Evolutionary conservation across 2,888 invertebrate genomes (phyloP), one percentile per base, ranked within the genome.

Genomic region (Eupithecia subfuscata): DNA sequence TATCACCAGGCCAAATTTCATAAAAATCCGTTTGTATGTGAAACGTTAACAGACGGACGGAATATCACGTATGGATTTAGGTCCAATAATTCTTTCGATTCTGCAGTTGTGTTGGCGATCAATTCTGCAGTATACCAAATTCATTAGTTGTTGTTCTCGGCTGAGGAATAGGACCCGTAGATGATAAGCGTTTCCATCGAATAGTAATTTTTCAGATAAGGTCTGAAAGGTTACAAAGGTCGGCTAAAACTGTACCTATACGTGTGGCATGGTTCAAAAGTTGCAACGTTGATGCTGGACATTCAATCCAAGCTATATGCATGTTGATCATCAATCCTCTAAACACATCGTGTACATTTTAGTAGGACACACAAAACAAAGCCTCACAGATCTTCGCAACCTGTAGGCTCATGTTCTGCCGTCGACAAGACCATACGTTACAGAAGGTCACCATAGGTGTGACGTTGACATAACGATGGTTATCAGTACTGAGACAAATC

Each of bases 401-500:
- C 40, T 40, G n/a, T 43, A 77, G 70, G 72, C 74, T 63, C 72
- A 70, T 77, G 75, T 77, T 71, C 63, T n/a, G 7, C 34, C 69
- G 5, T 22, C 22, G 68, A 75, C 77, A 73, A 12, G 67, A 52
- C 73, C 65, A 78, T 77, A 82, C 80, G 77, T 77, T 78, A 80
- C 79, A 82, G 78, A 78, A 87, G 87, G 86, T 87, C 85, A 87
- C 79, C 69, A 74, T 74, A 87, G 85, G 86, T 88, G 86, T 86
- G 80, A 83, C 81, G 79, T 76, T 84, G 83, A 81, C 82, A 76
- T 40, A 81, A 75, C 81, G 93, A 93, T 93, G 83, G 48, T 91
- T 92, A 94, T 94, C 94, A 83, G 70, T 75, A 84, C 89, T 90
- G 88, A 93, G 92, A 94, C 93, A 92, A 93, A 93, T 92, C 86